Evolutionary conservation across 2,113 vertebrate species (phyloP).

Genomic region (Spheniscus mendiculus): DNA sequence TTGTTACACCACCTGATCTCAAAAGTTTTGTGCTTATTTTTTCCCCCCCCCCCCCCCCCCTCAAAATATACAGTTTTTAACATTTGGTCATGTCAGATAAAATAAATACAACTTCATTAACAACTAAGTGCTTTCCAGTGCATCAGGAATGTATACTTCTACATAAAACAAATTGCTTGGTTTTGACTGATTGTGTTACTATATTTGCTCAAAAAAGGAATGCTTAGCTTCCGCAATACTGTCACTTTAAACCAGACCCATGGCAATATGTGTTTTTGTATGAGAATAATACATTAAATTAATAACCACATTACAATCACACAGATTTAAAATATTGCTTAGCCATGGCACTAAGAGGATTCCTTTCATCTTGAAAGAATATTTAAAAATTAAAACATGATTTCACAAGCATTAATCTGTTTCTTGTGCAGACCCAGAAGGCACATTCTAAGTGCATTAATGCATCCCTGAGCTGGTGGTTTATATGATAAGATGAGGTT

Average conservation of each 20-base stretch:
- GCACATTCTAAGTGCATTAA: conserved; percentile 45
- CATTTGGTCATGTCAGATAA: background rate
- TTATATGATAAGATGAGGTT: conserved; percentile 47
- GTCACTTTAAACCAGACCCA: conserved; percentile 35
- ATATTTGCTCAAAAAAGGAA: background rate
- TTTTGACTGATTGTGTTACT: background rate
- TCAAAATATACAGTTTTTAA: background rate
- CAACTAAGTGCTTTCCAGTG: background rate
- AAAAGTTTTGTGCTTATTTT: background rate
- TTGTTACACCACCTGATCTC: background rate
- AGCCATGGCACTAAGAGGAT: conserved; percentile 14
- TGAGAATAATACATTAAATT: conserved; percentile 70
- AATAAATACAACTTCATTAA: background rate
- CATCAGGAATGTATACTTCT: background rate
- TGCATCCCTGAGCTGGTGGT: conserved; percentile 31
- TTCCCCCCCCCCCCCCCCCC: accelerated
- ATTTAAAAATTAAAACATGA: conserved; percentile 70
- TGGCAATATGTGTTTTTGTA: conserved; percentile 35
- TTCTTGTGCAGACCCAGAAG: conserved; percentile 32
- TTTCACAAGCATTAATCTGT: conserved; percentile 61
- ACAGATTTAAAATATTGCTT: conserved; percentile 61
- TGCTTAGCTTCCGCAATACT: background rate
- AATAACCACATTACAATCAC: conserved; percentile 65
- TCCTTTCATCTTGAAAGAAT: conserved; percentile 49
- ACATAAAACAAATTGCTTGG: background rate